Evolutionary conservation across 2,888 invertebrate genomes (phyloP).

Genomic region (Gari tellinella): DNA sequence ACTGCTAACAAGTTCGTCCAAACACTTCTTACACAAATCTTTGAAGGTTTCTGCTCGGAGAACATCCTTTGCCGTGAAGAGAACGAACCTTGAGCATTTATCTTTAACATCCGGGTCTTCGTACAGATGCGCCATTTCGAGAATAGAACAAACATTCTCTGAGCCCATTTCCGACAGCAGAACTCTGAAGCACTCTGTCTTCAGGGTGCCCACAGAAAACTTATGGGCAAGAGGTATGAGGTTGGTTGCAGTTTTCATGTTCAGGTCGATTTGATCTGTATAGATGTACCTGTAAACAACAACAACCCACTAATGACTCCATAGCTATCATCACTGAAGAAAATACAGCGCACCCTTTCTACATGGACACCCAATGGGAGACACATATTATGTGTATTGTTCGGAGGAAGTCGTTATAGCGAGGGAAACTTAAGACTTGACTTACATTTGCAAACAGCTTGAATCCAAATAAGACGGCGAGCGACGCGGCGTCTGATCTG

Average conservation of each 20-base stretch:
- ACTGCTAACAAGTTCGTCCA: conserved; percentile 42
- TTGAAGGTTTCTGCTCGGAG: conserved; percentile 27
- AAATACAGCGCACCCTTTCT: too few species aligned
- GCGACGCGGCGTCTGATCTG: too few species aligned
- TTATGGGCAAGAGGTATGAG: conserved; percentile 25
- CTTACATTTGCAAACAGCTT: too few species aligned
- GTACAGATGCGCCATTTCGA: conserved; percentile 39
- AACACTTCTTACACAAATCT: conserved; percentile 38
- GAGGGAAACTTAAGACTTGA: too few species aligned
- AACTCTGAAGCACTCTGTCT: conserved; percentile 28
- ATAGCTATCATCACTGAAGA: too few species aligned
- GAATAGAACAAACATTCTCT: conserved; percentile 41
- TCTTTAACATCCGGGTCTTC: conserved; percentile 26
- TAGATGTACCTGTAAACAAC: conserved; percentile 44
- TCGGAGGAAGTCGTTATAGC: too few species aligned
- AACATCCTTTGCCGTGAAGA: conserved; percentile 47
- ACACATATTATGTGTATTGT: too few species aligned
- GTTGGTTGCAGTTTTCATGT: conserved; percentile 4
- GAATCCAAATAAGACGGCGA: too few species aligned
- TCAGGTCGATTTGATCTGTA: conserved; percentile 35
- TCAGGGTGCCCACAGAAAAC: conserved; percentile 29
- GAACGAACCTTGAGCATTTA: conserved; percentile 48
- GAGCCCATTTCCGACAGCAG: conserved; percentile 47
- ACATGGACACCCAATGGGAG: too few species aligned
- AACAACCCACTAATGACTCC: too few species aligned